Base-by-base conservation (phyloP, 37 sponge, comb jelly and placozoan genomes). In the Dysidea cf. avara region DNA sequence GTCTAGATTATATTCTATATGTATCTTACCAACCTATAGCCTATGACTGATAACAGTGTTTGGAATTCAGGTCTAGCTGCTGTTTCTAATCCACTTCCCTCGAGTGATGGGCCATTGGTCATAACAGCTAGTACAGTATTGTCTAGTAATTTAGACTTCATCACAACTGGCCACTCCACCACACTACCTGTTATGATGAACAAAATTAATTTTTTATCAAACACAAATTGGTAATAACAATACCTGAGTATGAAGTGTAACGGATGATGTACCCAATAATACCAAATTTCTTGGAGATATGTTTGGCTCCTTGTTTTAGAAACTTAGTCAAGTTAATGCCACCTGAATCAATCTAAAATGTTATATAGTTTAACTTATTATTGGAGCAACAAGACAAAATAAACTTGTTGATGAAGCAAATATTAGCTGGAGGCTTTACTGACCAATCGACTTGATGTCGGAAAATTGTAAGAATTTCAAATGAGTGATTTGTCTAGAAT, bases 271-370 rank as follows among this genome's bases (percentile, higher is more conserved):
- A 81, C 32, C 82, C 91, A 70, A 90, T 77, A 70, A 85, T 86
- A 26, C 91, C 91, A 37, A 90, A 82, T 77, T 81, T 85, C 62
- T 90, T 90, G 30, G 64, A 76, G 39, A 90, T 47, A n/a, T n/a
- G n/a, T n/a, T n/a, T n/a, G n/a, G n/a, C n/a, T 43, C 85, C 86
- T 32, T 60, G 16, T 33, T 72, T 81, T 18, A 86, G 81, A 22
- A 90, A 39, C 20, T 90, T 86, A 55, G 91, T 81, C 5, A 90
- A 56, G 55, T 85, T 90, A 55, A 86, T 90, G 43, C 65, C 76
- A 2, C 86, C 81, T 18, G 75, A 72, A 31, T 85, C 39, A 14
- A 90, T 78, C 91, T 88, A 37, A 1, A 61, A 2, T 9, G 9
- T 43, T 43, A n/a, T n/a, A n/a, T n/a, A n/a, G n/a, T n/a, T n/a